A percentile compares a stretch with the other conserved stretches of the same genome.
Conservation (phyloP, 2,797 vertebrate genomes). For the Chaunax sp. region DNA sequence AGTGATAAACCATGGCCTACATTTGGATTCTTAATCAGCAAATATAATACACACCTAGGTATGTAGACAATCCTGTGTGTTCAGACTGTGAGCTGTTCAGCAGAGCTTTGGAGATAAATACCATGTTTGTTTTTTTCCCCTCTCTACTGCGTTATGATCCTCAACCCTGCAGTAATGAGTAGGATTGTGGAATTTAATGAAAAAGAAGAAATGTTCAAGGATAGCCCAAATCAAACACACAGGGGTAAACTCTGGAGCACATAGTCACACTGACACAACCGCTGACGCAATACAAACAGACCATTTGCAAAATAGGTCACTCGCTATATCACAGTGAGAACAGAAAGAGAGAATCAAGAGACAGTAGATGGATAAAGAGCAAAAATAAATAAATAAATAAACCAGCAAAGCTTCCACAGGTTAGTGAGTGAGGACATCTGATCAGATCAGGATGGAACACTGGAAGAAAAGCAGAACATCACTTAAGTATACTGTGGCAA, state of each 20-base stretch:
- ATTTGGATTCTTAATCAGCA: constrained; percentile 28
- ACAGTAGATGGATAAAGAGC: not conserved
- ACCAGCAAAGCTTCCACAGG: not conserved
- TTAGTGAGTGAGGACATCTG: not conserved
- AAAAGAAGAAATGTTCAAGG: constrained; percentile 43
- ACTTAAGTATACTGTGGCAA: not conserved
- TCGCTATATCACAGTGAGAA: constrained; percentile 7
- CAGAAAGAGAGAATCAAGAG: constrained; percentile 12
- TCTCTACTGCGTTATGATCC: not conserved
- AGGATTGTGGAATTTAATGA: constrained; percentile 9
- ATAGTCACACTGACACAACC: constrained; percentile 4
- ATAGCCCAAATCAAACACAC: constrained; percentile 36
- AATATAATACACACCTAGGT: not conserved
- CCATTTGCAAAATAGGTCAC: constrained; percentile 60
- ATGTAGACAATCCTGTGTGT: constrained; percentile 6
- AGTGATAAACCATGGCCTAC: constrained; percentile 9
- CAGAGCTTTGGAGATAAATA: constrained; percentile 32
- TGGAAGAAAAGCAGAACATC: not conserved
- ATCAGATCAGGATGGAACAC: constrained; percentile 1
- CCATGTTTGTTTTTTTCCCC: constrained; percentile 1
- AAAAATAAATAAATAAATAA: too few relatives aligned
- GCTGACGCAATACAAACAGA: constrained; percentile 47
- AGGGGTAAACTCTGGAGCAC: constrained; percentile 9
- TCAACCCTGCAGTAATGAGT: constrained; percentile 11
- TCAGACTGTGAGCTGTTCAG: not conserved